Percentiles rank a stretch among this genome's conserved stretches.
phyloP scores from a whole-genome alignment of 2,888 invertebrate species.

The Abscondita cerata region DNA sequence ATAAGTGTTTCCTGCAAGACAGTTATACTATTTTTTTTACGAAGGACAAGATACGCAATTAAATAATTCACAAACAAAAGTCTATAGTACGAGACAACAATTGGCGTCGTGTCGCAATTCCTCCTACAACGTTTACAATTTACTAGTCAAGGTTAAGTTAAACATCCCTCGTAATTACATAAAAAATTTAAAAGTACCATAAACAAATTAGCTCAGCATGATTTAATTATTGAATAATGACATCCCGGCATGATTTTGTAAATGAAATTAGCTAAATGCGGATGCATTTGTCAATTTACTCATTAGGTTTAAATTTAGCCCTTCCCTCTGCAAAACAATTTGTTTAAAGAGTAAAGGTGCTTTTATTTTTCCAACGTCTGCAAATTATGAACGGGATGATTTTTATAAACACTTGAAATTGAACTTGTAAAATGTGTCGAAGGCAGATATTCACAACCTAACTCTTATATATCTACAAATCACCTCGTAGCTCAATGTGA shows the following conservation, averaged over 20 bases:
- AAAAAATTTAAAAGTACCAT: neutral
- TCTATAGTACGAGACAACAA: neutral
- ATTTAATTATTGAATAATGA: slow-evolving; percentile 52
- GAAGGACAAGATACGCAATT: too few relatives aligned
- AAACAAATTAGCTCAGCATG: slow-evolving; percentile 35
- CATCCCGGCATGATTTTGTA: slow-evolving; percentile 52
- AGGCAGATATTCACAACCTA: too few relatives aligned
- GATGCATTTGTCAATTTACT: slow-evolving; percentile 39
- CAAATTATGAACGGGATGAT: too few relatives aligned
- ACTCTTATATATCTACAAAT: too few relatives aligned
- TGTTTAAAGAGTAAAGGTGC: slow-evolving; percentile 8
- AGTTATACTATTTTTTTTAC: too few relatives aligned
- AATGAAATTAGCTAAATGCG: slow-evolving; percentile 41
- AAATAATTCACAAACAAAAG: too few relatives aligned
- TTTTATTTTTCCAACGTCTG: neutral
- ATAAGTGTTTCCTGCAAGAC: too few relatives aligned
- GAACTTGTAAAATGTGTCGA: too few relatives aligned
- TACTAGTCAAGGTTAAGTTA: slow-evolving; percentile 1
- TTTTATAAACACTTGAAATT: too few relatives aligned
- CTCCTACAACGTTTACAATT: neutral
- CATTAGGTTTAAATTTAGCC: slow-evolving; percentile 27
- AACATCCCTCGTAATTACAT: neutral
- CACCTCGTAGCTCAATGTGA: too few relatives aligned
- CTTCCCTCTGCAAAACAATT: slow-evolving; percentile 8
- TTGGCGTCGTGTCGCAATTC: neutral